Base-by-base conservation (phyloP, 2,113 vertebrate species). In the Glaucomys volans region DNA sequence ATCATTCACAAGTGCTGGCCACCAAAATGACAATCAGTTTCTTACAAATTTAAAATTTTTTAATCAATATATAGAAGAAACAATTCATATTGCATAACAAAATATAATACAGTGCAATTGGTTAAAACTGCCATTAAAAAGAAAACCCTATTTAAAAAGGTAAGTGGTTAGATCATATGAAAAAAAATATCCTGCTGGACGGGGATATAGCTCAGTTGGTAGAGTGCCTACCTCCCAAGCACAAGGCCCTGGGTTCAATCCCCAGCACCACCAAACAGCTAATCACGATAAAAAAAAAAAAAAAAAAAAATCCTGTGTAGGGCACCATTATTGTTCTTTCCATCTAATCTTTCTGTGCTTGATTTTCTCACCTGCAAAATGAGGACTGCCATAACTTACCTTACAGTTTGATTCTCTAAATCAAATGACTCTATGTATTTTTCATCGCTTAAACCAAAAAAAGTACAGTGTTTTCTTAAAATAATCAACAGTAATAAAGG, bases 401-500 rank as follows among this genome's bases (percentile, higher is more conserved):
- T 26, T 62, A 8, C 3, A 9, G 24, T 9, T 62, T 62, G 9
- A 26, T 85, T 44, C 52, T 88, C n/a, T 80, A 74, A 94, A 82
- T 52, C 37, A 91, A 35, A 40, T 80, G 47, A 66, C 32, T 71
- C 66, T 87, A 28, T 83, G 7, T 93, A 22, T 91, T 87, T 96
- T 90, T 79, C 24, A 90, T 76, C 40, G 86, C 74, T 92, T 92
- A 85, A 92, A 75, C 37, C 42, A 69, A 87, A 85, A 89, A 94
- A 66, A 79, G 54, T 26, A 37, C 47, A 75, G 7, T 87, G 57
- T 96, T 92, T 26, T 66, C 79, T 95, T 69, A 91, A 96, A 86
- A 92, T 74, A 93, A 83, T 91, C 35, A 95, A 64, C 42, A 94
- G 80, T 85, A 71, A 92, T 74, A 67, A 95, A 94, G 24, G n/a